Evolutionary conservation across 1,140 invertebrate genomes (phyloP).

Genomic region (Globodera rostochiensis): DNA sequence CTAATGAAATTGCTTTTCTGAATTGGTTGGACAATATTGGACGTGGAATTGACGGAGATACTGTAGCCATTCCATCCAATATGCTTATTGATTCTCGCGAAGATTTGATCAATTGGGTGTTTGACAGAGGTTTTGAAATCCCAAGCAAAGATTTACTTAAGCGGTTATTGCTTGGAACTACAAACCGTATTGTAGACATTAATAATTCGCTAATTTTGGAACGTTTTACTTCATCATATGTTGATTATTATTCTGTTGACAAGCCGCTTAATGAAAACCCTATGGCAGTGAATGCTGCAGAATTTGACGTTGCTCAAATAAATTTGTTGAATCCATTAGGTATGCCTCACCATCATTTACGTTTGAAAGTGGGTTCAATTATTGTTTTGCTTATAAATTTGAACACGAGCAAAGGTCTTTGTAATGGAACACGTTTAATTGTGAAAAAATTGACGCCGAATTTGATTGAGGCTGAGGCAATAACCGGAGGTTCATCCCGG

Average conservation of each 20-base stretch:
- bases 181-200: not conserved
- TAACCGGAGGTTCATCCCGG: not conserved
- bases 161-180: not conserved
- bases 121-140: too few relatives aligned
- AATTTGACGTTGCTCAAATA: not conserved
- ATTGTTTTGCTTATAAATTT: not conserved
- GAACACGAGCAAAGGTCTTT: not conserved
- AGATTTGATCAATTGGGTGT: too few relatives aligned
- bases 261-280: not conserved
- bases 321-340: not conserved
- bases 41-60: not conserved
- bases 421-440: conserved; percentile 5
- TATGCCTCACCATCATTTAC: not conserved
- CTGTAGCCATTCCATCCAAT: too few relatives aligned
- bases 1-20: too few relatives aligned
- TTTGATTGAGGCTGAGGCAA: not conserved
- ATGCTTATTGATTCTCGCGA: too few relatives aligned
- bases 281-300: not conserved
- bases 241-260: not conserved
- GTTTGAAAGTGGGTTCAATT: not conserved
- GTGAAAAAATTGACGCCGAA: not conserved
- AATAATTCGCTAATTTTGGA: not conserved
- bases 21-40: not conserved
- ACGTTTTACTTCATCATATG: not conserved
- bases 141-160: not conserved